Conservation (phyloP, 2,113 vertebrate species). For the Cephalopterus ornatus region DNA sequence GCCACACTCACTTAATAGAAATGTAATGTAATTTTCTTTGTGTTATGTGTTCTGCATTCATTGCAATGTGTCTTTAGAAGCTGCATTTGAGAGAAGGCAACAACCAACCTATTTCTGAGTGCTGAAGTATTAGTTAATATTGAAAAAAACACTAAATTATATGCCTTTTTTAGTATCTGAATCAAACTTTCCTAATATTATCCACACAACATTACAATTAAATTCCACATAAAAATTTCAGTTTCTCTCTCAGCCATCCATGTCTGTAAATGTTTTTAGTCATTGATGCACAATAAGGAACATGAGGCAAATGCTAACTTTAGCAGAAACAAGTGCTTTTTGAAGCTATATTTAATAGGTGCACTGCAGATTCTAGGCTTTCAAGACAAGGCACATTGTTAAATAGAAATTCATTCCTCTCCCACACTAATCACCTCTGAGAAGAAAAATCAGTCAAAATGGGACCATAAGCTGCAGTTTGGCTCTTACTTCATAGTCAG, state of each 20-base stretch:
- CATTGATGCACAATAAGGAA: neutral
- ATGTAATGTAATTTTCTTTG: neutral
- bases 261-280: neutral
- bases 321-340: neutral
- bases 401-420: neutral
- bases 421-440: neutral
- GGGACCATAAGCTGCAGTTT: neutral
- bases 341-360: neutral
- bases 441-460: neutral
- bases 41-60: neutral
- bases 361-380: neutral
- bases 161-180: neutral
- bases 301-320: neutral
- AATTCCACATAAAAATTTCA: neutral
- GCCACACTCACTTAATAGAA: neutral
- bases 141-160: neutral
- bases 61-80: neutral
- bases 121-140: neutral
- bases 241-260: neutral
- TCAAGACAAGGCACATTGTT: neutral
- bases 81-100: neutral
- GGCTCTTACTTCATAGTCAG: neutral
- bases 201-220: neutral
- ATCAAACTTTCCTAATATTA: neutral
- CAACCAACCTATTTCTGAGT: neutral